Evolutionary conservation across 2,797 vertebrate species (phyloP).

Genomic region (Champsocephalus gunnari): DNA sequence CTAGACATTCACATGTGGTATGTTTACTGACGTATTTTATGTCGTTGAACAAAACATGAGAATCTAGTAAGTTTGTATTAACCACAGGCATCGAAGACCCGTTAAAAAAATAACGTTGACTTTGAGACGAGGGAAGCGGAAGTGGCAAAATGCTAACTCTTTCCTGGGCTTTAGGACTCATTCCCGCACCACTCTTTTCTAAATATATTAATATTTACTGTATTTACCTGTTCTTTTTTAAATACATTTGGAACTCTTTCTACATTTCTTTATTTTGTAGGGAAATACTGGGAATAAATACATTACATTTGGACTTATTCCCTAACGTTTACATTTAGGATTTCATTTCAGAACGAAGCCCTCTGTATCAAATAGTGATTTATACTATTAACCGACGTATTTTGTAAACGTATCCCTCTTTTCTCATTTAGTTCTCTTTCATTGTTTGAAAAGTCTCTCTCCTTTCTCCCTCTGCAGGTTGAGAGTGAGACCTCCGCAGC

Average conservation of each 20-base stretch:
- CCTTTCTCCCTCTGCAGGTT: slow-evolving; percentile 74
- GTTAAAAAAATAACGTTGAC: too few relatives aligned
- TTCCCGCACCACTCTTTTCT: not conserved
- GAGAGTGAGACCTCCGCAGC: slow-evolving; percentile 90
- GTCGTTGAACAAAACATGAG: too few relatives aligned
- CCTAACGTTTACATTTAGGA: not conserved
- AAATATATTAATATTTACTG: not conserved
- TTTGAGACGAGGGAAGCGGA: too few relatives aligned
- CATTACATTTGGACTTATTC: not conserved
- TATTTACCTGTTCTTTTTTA: not conserved
- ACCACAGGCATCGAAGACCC: too few relatives aligned
- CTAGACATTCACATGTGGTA: too few relatives aligned
- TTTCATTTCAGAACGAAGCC: not conserved
- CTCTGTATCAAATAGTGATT: not conserved
- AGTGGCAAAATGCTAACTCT: too few relatives aligned
- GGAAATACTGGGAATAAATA: not conserved
- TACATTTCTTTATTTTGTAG: not conserved
- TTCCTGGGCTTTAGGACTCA: too few relatives aligned
- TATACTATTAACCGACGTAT: not conserved
- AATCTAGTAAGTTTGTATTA: too few relatives aligned
- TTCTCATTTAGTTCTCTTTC: not conserved
- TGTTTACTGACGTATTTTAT: too few relatives aligned
- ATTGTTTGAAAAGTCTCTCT: not conserved
- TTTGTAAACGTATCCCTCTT: not conserved
- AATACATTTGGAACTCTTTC: not conserved